phyloP scores from a whole-genome alignment of 2,888 invertebrate genomes.

The Eristalinus sepulchralis region DNA sequence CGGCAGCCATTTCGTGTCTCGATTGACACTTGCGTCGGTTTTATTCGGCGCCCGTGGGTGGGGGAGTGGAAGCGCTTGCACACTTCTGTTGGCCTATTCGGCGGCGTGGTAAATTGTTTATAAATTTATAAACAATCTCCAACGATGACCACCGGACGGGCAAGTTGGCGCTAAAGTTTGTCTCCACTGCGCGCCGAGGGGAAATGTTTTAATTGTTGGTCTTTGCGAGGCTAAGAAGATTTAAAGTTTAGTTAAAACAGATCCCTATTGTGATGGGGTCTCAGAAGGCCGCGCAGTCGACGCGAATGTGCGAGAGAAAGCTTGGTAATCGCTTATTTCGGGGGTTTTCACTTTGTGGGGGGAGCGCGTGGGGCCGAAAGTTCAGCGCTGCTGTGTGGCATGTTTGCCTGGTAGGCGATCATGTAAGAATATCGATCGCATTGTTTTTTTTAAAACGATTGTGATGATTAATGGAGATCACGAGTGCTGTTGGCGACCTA shows the following conservation, averaged over 20 bases:
- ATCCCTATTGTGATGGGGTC: conserved; percentile 62
- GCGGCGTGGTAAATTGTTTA: conserved; percentile 58
- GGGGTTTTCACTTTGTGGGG: not conserved
- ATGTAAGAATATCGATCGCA: conserved; percentile 61
- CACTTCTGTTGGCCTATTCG: conserved; percentile 50
- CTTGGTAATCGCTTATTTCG: not conserved
- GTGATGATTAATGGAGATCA: conserved; percentile 44
- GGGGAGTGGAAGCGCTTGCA: not conserved
- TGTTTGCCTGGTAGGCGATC: conserved; percentile 51
- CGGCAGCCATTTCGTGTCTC: conserved; percentile 30
- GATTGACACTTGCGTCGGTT: not conserved
- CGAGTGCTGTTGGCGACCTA: not conserved
- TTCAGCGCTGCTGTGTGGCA: not conserved
- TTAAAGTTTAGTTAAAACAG: conserved; percentile 67
- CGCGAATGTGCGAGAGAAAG: not conserved
- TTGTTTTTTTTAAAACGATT: conserved; percentile 22
- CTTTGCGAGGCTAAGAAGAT: conserved; percentile 35
- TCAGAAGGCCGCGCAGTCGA: conserved; percentile 14
- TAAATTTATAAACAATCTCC: conserved; percentile 58
- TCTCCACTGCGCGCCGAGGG: not conserved
- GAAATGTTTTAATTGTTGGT: conserved; percentile 42
- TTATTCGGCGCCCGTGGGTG: not conserved
- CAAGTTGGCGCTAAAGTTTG: conserved; percentile 37
- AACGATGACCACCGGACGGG: not conserved
- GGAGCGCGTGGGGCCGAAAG: not conserved